phyloP scores from a whole-genome alignment of 2,113 vertebrate genomes.

The Ctenomys sociabilis region DNA sequence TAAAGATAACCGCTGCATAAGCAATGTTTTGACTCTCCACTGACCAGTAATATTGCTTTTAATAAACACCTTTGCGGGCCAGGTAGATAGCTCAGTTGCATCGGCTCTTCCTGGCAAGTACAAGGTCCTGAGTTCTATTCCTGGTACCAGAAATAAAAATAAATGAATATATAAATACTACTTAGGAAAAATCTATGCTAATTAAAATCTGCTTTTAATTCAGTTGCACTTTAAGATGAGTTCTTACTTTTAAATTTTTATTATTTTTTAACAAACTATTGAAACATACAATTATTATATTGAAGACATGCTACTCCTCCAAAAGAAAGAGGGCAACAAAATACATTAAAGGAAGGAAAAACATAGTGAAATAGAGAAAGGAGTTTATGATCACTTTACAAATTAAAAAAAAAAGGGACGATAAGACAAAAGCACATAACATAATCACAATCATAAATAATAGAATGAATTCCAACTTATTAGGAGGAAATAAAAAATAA shows the following conservation, averaged over 20 bases:
- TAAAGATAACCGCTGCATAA: neutral
- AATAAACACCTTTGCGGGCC: neutral
- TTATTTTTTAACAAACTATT: neutral
- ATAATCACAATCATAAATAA: neutral
- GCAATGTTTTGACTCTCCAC: neutral
- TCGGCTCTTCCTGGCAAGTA: too few species aligned
- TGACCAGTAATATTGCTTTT: neutral
- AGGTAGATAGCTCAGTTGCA: too few species aligned
- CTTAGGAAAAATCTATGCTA: constrained; percentile 25
- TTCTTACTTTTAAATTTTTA: constrained; percentile 1
- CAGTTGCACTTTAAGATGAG: constrained; percentile 15
- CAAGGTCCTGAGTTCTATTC: too few species aligned
- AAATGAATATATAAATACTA: neutral
- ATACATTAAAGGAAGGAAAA: neutral
- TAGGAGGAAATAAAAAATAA: neutral
- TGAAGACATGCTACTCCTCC: neutral
- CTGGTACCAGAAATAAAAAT: too few species aligned
- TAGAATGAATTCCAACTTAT: neutral
- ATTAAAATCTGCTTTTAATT: constrained; percentile 42
- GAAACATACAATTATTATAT: neutral
- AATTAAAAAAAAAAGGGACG: neutral
- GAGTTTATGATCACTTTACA: neutral
- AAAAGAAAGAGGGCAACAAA: neutral
- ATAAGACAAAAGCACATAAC: neutral
- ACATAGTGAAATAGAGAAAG: neutral